phyloP scores from a whole-genome alignment of 2,113 vertebrate genomes.

The Naja naja region DNA sequence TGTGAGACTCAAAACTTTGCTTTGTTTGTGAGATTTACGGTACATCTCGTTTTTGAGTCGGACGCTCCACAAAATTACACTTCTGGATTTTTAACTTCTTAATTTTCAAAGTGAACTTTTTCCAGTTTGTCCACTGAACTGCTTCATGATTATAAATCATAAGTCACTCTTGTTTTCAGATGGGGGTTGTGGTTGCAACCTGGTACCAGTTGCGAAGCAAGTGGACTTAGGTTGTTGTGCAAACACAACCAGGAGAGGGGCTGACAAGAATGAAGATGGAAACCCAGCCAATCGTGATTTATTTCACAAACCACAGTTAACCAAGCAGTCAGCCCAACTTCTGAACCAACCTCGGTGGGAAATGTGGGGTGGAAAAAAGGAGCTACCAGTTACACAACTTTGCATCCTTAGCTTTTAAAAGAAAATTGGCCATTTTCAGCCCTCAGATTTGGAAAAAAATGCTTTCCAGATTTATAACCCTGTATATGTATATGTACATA shows the following conservation, averaged over 20 bases:
- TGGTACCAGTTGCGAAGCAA: not conserved
- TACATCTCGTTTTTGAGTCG: not conserved
- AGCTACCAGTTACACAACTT: not conserved
- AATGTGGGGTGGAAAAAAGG: no score
- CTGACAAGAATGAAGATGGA: not conserved
- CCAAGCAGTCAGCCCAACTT: not conserved
- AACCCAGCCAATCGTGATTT: not conserved
- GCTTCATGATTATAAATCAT: not conserved
- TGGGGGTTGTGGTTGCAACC: not conserved
- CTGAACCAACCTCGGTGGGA: not conserved
- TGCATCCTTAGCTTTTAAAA: not conserved
- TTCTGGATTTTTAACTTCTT: not conserved
- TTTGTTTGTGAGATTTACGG: not conserved
- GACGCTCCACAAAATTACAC: not conserved
- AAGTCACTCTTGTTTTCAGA: not conserved
- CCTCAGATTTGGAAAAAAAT: not conserved
- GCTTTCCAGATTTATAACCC: not conserved
- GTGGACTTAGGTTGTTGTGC: not conserved
- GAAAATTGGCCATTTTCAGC: not conserved
- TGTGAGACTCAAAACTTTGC: not conserved
- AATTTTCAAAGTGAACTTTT: not conserved
- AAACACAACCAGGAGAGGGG: not conserved
- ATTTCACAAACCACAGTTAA: not conserved
- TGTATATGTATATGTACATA: no score
- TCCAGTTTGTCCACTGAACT: not conserved